phyloP scores from a whole-genome alignment of 2,797 vertebrate genomes.

The Helostoma temminkii region DNA sequence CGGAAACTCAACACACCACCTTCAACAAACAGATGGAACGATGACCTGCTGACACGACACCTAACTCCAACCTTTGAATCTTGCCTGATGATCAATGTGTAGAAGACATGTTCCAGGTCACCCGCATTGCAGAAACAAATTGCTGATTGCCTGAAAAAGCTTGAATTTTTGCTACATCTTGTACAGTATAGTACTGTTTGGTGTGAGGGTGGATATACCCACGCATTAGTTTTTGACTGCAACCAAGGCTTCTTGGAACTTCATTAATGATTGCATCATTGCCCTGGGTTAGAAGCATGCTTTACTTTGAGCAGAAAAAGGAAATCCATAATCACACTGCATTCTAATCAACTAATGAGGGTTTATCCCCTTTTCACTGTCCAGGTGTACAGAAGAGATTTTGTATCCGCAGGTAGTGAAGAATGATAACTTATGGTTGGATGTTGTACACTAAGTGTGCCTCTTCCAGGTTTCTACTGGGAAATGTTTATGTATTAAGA shows the following conservation, averaged over 20 bases:
- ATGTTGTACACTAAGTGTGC: conserved; percentile 41
- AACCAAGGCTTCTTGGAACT: not conserved
- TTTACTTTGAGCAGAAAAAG: conserved; percentile 27
- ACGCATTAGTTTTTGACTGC: not conserved
- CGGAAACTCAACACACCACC: not conserved
- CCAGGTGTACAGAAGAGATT: conserved; percentile 10
- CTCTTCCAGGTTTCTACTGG: conserved; percentile 31
- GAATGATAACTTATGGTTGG: conserved; percentile 2
- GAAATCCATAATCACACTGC: not conserved
- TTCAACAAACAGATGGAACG: conserved; percentile 28
- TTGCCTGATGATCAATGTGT: conserved; percentile 5
- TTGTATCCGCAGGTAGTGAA: not conserved
- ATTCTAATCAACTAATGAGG: conserved; percentile 11
- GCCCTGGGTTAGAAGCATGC: conserved; percentile 47
- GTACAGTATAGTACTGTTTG: too few species aligned
- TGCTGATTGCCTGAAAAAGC: not conserved
- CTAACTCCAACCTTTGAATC: conserved; percentile 24
- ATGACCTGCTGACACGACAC: conserved; percentile 25
- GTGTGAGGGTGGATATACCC: not conserved
- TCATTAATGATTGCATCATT: not conserved
- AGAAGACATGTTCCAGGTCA: conserved; percentile 4
- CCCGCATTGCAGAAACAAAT: conserved; percentile 9
- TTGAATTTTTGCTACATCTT: not conserved
- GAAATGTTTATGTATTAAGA: conserved; percentile 32
- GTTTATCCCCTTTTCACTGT: conserved; percentile 13